phyloP scores from a whole-genome alignment of 1,140 invertebrate species.

The Pogonognathellus flavescens region DNA sequence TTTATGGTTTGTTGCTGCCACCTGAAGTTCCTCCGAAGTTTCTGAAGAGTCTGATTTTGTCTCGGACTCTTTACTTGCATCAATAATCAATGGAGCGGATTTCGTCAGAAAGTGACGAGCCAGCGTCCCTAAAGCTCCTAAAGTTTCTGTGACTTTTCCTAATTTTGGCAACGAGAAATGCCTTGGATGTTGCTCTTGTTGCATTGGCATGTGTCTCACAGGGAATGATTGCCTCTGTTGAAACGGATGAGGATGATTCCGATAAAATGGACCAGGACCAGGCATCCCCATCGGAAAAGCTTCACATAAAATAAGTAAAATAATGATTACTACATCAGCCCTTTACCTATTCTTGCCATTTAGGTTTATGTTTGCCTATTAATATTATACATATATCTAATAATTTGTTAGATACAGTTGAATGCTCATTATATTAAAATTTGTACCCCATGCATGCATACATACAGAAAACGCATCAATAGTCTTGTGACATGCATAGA shows the following conservation, averaged over 20 bases:
- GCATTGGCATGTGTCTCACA: background rate
- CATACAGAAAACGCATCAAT: background rate
- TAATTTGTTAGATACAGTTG: no score
- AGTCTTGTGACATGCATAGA: no score
- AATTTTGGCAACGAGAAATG: slow-evolving; percentile 61
- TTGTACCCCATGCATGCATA: no score
- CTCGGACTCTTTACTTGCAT: background rate
- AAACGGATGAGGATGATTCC: background rate
- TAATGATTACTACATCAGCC: no score
- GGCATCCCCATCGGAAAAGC: slow-evolving; percentile 35
- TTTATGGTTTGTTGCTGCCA: slow-evolving; percentile 52
- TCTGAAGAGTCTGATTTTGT: background rate
- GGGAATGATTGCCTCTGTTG: slow-evolving; percentile 20
- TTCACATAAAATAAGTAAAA: background rate
- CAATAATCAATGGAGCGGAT: slow-evolving; percentile 70
- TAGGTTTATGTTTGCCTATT: no score
- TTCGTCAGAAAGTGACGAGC: slow-evolving; percentile 87
- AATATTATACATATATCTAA: no score
- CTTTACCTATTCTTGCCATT: no score
- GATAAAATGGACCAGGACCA: background rate
- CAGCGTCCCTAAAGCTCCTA: slow-evolving; percentile 84
- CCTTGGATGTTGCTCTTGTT: slow-evolving; percentile 28
- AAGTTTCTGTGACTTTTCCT: slow-evolving; percentile 70
- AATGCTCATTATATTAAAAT: no score
- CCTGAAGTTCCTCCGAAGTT: slow-evolving; percentile 36